Percentiles rank a stretch among this genome's conserved stretches.
These are phyloP conservation scores for Streptopelia turtur DNA, from an alignment of 2,797 vertebrate genomes.

Conservation along the genomic window DNA sequence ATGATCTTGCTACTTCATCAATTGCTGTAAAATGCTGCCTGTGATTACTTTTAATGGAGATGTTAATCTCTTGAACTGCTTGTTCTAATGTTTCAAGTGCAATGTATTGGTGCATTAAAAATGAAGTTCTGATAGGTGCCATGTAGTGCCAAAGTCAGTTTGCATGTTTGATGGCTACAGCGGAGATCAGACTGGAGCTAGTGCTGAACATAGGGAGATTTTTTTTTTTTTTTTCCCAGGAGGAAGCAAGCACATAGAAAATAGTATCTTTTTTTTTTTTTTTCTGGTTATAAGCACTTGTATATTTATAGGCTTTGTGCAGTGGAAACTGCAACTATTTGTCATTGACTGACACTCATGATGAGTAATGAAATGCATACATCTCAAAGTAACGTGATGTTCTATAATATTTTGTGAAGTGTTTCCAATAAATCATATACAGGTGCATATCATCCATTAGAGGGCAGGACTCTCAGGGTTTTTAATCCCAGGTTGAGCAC, in stretches of 20 bases:
- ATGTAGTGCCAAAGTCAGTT: background rate
- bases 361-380: background rate
- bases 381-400: background rate
- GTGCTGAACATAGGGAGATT: background rate
- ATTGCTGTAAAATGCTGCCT: conserved; percentile 11
- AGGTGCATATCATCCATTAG: background rate
- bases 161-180: background rate
- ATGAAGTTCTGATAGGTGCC: background rate
- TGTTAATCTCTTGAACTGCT: background rate
- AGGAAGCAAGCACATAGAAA: background rate
- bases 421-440: background rate
- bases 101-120: background rate
- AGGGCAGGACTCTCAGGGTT: background rate
- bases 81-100: background rate
- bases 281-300: background rate
- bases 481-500: background rate
- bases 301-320: background rate
- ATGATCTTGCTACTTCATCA: conserved; percentile 13
- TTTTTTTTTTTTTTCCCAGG: too few relatives aligned
- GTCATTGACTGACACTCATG: background rate
- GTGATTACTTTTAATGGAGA: conserved; percentile 4
- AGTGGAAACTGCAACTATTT: background rate
- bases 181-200: background rate
- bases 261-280: background rate
- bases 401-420: background rate